Percentiles rank a stretch among this genome's conserved stretches.
Evolutionary conservation across 2,888 invertebrate genomes (phyloP).

Genomic region (Archips xylosteana): DNA sequence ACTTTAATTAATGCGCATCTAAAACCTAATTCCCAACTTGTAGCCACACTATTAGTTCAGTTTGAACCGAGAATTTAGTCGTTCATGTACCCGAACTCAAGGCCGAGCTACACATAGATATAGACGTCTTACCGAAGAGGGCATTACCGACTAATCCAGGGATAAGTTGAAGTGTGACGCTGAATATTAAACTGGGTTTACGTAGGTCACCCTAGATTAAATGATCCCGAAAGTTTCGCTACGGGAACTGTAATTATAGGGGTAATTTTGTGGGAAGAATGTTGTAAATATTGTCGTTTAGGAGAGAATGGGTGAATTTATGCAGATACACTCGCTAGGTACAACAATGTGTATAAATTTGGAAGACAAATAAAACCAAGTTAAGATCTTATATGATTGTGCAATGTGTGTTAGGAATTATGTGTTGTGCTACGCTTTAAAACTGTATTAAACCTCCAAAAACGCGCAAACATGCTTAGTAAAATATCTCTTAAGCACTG

Average conservation of each 20-base stretch:
- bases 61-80: conserved; percentile 29
- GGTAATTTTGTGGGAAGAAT: conserved; percentile 11
- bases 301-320: neutral
- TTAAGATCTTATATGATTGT: too few relatives aligned
- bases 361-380: too few relatives aligned
- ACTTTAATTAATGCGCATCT: conserved; percentile 1
- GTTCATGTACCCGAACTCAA: conserved; percentile 21
- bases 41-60: conserved; percentile 36
- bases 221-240: conserved; percentile 67
- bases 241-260: conserved; percentile 67
- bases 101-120: conserved; percentile 22
- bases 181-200: conserved; percentile 74
- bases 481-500: conserved; percentile 23
- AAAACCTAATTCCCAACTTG: conserved; percentile 13
- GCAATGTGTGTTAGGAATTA: too few relatives aligned
- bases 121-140: conserved; percentile 48
- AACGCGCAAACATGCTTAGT: too few relatives aligned
- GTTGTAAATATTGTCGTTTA: conserved; percentile 7
- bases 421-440: too few relatives aligned
- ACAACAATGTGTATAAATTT: too few relatives aligned
- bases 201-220: conserved; percentile 71
- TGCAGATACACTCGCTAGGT: too few relatives aligned
- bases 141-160: conserved; percentile 69
- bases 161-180: conserved; percentile 73
- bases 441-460: too few relatives aligned